phyloP scores from a whole-genome alignment of 1,140 invertebrate species.

The Gonioctena quinquepunctata region DNA sequence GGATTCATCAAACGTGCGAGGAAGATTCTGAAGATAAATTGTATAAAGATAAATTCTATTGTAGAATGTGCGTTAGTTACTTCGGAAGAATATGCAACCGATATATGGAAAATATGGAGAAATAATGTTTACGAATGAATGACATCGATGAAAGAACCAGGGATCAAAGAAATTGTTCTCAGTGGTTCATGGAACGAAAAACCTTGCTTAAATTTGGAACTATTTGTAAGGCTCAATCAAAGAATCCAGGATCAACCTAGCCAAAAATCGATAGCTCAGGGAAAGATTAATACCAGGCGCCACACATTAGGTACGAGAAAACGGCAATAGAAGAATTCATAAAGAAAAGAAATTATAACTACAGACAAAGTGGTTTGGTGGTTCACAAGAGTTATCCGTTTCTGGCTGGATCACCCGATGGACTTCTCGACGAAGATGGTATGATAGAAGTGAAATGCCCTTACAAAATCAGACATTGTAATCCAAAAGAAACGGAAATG shows the following conservation, averaged over 20 bases:
- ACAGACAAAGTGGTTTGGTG: conserved; percentile 10
- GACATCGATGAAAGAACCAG: background rate
- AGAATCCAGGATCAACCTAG: background rate
- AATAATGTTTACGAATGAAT: background rate
- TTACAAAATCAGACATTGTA: conserved; percentile 1
- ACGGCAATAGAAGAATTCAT: background rate
- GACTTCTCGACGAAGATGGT: conserved; percentile 17
- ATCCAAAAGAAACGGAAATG: background rate
- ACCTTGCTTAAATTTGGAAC: conserved; percentile 19
- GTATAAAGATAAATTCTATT: background rate
- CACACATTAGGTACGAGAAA: conserved; percentile 1
- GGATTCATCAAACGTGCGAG: background rate
- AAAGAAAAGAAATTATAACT: background rate
- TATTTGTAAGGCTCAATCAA: conserved; percentile 9
- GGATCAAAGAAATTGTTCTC: conserved; percentile 3
- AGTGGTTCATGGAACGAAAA: conserved; percentile 10
- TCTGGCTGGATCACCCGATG: conserved; percentile 27
- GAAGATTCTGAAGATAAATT: background rate
- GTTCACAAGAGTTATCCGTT: conserved; percentile 12
- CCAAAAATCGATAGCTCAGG: background rate
- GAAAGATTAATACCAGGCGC: background rate
- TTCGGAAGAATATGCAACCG: background rate
- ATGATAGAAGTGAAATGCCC: conserved; percentile 32
- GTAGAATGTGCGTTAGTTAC: background rate
- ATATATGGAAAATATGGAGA: too few relatives aligned